phyloP scores from a whole-genome alignment of 2,888 invertebrate genomes.

The Malacosoma neustria region DNA sequence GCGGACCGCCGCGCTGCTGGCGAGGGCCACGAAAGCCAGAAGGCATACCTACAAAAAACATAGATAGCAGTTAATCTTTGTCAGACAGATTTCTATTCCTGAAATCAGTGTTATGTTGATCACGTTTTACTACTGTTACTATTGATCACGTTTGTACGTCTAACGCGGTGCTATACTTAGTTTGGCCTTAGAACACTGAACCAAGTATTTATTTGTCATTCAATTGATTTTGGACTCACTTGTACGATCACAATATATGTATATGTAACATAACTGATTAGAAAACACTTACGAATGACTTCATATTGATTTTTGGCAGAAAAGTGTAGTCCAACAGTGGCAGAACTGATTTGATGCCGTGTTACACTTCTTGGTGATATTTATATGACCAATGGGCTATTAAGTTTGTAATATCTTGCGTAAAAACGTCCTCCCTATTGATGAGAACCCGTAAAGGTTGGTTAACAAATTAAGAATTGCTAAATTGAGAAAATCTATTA shows the following conservation, averaged over 20 bases:
- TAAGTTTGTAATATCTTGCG: slow-evolving; percentile 21
- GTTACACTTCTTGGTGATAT: slow-evolving; percentile 16
- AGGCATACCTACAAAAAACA: slow-evolving; percentile 27
- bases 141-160: neutral
- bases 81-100: too few species aligned
- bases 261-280: too few species aligned
- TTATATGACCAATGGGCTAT: slow-evolving; percentile 27
- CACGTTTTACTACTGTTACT: neutral
- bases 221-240: too few species aligned
- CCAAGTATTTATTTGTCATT: too few species aligned
- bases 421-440: slow-evolving; percentile 17
- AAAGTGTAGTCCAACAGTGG: slow-evolving; percentile 7
- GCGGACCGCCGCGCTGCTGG: slow-evolving; percentile 39
- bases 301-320: slow-evolving; percentile 28
- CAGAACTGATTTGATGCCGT: slow-evolving; percentile 14
- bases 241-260: too few species aligned
- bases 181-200: too few species aligned
- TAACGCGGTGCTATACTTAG: neutral
- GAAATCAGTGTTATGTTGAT: too few species aligned
- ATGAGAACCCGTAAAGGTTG: slow-evolving; percentile 7
- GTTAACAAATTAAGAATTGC: slow-evolving; percentile 4
- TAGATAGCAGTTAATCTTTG: too few species aligned
- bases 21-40: slow-evolving; percentile 31
- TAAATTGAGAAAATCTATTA: slow-evolving; percentile 11
- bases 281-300: slow-evolving; percentile 35